These are phyloP conservation scores for Sakesphorus luctuosus DNA, from an alignment of 2,113 vertebrate species.

Conservation along the genomic window DNA sequence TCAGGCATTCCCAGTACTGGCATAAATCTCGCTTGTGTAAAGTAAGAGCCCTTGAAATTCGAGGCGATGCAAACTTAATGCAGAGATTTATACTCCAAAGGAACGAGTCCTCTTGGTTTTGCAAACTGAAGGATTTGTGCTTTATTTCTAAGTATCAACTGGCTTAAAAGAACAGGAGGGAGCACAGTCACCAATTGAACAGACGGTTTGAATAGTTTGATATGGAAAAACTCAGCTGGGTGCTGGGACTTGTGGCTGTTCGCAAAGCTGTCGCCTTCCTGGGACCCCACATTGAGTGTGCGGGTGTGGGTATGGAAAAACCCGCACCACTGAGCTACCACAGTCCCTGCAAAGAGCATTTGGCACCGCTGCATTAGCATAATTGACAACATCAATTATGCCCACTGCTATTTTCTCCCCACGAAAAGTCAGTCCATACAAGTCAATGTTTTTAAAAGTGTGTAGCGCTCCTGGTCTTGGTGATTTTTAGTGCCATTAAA, in stretches of 20 bases:
- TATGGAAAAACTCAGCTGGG: background rate
- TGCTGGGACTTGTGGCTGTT: background rate
- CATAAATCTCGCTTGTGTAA: background rate
- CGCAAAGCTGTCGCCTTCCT: background rate
- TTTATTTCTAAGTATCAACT: background rate
- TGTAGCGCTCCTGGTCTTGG: accelerated
- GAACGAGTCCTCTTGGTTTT: accelerated
- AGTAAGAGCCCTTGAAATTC: background rate
- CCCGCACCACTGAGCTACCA: background rate
- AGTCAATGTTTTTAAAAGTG: background rate
- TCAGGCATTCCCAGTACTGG: background rate
- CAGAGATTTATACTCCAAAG: background rate
- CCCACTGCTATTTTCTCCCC: slow-evolving; percentile 2
- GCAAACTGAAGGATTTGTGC: background rate
- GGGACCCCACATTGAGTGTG: accelerated
- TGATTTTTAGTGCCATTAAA: background rate
- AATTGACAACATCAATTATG: slow-evolving; percentile 46
- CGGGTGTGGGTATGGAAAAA: background rate
- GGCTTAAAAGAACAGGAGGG: background rate
- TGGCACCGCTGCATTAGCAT: slow-evolving; percentile 13
- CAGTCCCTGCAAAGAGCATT: background rate
- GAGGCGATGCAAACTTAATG: background rate
- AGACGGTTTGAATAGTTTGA: background rate
- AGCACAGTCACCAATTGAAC: background rate
- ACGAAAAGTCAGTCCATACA: background rate